Base-by-base conservation (phyloP, 2,113 vertebrate genomes). In the Oceanites oceanicus region DNA sequence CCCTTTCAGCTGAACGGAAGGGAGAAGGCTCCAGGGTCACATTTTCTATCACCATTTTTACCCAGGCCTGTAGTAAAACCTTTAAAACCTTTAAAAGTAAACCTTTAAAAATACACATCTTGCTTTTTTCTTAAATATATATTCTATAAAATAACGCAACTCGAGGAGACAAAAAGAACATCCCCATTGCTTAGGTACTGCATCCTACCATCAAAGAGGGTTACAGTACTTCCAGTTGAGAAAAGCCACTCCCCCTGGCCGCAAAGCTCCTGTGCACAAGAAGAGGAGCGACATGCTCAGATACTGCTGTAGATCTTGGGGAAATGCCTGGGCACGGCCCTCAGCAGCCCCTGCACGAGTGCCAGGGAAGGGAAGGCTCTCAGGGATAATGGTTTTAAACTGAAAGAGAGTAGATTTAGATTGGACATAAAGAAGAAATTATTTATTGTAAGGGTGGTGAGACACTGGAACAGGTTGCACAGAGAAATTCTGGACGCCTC, bases 81-180 rank as follows among this genome's bases (percentile, higher is more conserved):
- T n/a, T n/a, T n/a, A n/a, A n/a, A n/a, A n/a, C n/a, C n/a, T n/a
- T n/a, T n/a, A n/a, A n/a, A n/a, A n/a, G n/a, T 9, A n/a, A 92
- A 87, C 65, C 19, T 94, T 90, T 66, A 85, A 93, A 95, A 96
- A 97, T 58, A 68, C 72, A 52, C 61, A 59, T 47, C 70, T 95
- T 36, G 32, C 22, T 72, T 53, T 66, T 52, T 58, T 11, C 66
- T 95, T 82, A 96, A 97, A 96, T 92, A 93, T 13, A 74, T 25
- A 67, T 36, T 65, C 56, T 94, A 97, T 83, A 96, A 97, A 97
- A 97, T 97, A 97, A 97, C 97, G 96, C 97, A 97, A 96, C 97
- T 95, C 7, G 3, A 88, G 88, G 91, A 59, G 85, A 95, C 34
- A 3, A 21, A 45, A 34, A 34, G 44, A 65, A 36, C 2, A 18